Conservation (phyloP, 2,888 invertebrate genomes). For the Zootermopsis nevadensis region DNA sequence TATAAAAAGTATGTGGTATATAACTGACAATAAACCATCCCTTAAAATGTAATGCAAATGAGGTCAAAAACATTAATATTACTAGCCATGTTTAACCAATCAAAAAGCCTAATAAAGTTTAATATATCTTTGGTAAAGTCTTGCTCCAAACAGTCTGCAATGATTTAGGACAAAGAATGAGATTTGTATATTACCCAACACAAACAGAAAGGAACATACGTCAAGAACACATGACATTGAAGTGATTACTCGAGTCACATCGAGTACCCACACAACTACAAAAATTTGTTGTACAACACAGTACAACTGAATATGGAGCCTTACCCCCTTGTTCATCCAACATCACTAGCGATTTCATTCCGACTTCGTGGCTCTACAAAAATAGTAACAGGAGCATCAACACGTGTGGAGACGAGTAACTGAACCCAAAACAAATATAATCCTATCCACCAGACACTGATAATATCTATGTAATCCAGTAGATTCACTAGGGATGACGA, state of each 20-base stretch:
- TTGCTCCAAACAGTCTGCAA: background rate
- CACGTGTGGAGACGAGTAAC: constrained; percentile 41
- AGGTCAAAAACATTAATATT: no score
- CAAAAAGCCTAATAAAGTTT: no score
- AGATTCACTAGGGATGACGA: constrained; percentile 34
- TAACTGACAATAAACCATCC: no score
- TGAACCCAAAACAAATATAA: constrained; percentile 37
- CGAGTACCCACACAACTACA: constrained; percentile 43
- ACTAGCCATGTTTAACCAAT: no score
- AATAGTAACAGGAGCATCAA: constrained; percentile 59
- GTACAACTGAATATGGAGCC: constrained; percentile 65
- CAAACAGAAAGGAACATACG: constrained; percentile 51
- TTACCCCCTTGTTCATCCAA: constrained; percentile 99
- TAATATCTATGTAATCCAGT: constrained; percentile 36
- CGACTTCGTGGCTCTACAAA: constrained; percentile 99
- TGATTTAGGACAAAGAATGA: background rate
- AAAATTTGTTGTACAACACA: constrained; percentile 38
- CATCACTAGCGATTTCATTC: constrained; percentile 99
- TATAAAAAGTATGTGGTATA: no score
- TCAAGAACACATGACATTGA: constrained; percentile 43
- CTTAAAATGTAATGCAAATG: no score
- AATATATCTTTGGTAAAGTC: background rate
- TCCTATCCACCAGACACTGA: constrained; percentile 45
- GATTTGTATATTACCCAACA: constrained; percentile 54
- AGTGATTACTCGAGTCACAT: constrained; percentile 35